Base-by-base conservation (phyloP, 2,888 invertebrate species). In the Chirona hameri region DNA sequence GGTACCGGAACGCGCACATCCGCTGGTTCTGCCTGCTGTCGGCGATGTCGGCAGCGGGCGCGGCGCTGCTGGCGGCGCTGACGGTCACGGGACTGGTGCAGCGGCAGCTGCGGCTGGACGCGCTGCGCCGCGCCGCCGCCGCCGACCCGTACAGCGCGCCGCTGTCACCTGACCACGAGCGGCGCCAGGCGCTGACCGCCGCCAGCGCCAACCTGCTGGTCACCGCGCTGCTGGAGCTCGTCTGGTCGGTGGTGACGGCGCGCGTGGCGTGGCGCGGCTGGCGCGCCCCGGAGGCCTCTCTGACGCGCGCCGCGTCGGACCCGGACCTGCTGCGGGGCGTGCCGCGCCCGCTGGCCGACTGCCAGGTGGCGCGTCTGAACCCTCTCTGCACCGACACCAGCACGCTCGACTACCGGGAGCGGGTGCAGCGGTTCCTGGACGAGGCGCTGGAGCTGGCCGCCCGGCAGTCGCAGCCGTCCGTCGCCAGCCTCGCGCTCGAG, bases 1-100 rank as follows among this genome's bases (percentile, higher is more conserved):
- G 92, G 92, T 93, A 92, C 86, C 90, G 92, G 80, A 92, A 92
- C 86, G 89, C 90, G 83, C 92, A 92, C 86, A 92, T 93, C 85
- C 90, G 90, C 0, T 90, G 91, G 89, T 89, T 92, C 85, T 92
- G 92, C 85, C 87, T 90, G 80, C 89, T 90, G 84, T 91, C 91
- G 0, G 87, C 90, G 46, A 86, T 92, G 83, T 91, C 92, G 0
- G 89, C 90, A 0, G 24, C 90, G 1, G 89, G 76, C 76, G 76
- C 76, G 76, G 76, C 76, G 3, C 76, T 39, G 76, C 76, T 76
- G 39, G 76, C 76, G 7, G 76, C 39, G 31, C 76, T 76, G 21
- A 76, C 76, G 31, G 27, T 76, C 27, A 7, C 27, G 21, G 39
- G 76, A 12, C 76, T 76, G 76, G 27, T 76, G 39, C 18, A 31